These are phyloP conservation scores for Poeciliopsis gracilis DNA, from an alignment of 2,797 vertebrate species.

Conservation along the genomic window DNA sequence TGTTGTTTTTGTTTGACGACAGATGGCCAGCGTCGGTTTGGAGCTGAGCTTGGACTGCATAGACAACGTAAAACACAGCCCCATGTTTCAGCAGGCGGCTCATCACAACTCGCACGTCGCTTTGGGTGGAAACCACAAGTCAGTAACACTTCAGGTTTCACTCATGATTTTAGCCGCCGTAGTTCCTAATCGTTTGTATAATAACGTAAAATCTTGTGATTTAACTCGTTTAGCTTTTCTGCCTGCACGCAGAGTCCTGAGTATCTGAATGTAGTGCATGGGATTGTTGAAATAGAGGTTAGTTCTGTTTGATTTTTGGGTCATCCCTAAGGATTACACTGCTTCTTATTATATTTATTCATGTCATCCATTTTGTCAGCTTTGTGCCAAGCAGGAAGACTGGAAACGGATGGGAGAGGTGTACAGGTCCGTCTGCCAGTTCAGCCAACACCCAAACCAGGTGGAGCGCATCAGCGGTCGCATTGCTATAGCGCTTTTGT, in stretches of 20 bases:
- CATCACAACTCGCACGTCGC: slow-evolving; percentile 3
- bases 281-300: slow-evolving; percentile 78
- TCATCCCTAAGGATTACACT: not conserved
- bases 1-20: slow-evolving; percentile 10
- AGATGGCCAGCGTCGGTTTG: slow-evolving; percentile 64
- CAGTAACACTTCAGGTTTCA: slow-evolving; percentile 15
- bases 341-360: not conserved
- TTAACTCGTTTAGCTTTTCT: slow-evolving; percentile 36
- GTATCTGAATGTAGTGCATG: slow-evolving; percentile 56
- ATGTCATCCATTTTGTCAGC: slow-evolving; percentile 67
- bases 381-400: slow-evolving; percentile 86
- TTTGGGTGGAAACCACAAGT: slow-evolving; percentile 44
- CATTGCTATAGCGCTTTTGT: slow-evolving; percentile 82
- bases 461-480: slow-evolving; percentile 83
- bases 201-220: not conserved
- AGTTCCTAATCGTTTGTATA: not conserved
- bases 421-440: slow-evolving; percentile 81
- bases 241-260: slow-evolving; percentile 38
- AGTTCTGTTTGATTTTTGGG: slow-evolving; percentile 8
- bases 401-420: slow-evolving; percentile 87
- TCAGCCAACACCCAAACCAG: slow-evolving; percentile 77
- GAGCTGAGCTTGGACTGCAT: slow-evolving; percentile 62
- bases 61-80: slow-evolving; percentile 51
- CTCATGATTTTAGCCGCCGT: not conserved
- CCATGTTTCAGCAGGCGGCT: slow-evolving; percentile 48